Conservation (phyloP, 2,113 vertebrate genomes). For the Crypturellus undulatus region DNA sequence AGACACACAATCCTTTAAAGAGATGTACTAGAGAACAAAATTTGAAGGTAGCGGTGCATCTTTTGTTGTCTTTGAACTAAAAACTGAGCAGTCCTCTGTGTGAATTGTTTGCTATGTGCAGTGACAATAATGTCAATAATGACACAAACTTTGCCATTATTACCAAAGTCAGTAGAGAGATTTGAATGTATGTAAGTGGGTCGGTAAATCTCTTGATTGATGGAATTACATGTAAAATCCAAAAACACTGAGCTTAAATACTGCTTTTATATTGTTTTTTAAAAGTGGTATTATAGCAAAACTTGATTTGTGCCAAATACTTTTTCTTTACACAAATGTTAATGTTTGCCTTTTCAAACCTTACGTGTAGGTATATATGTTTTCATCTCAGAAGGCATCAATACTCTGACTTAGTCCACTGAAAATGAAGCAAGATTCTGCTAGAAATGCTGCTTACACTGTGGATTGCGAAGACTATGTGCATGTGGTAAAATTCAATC, state of each 20-base stretch:
- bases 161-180: neutral
- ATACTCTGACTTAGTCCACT: neutral
- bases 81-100: neutral
- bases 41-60: neutral
- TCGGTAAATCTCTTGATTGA: neutral
- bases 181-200: neutral
- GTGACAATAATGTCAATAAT: neutral
- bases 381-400: neutral
- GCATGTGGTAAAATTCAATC: conserved; percentile 94
- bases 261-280: neutral
- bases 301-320: neutral
- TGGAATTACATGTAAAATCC: neutral
- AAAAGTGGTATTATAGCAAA: neutral
- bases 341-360: neutral
- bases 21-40: neutral
- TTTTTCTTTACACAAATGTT: neutral
- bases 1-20: neutral
- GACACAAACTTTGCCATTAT: neutral
- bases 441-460: conserved; percentile 85
- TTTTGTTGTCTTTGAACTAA: neutral
- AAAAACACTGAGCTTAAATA: neutral
- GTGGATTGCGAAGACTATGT: conserved; percentile 93
- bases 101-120: neutral
- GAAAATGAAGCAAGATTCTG: conserved; percentile 88
- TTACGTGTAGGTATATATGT: conserved; percentile 19